Percentiles rank a stretch among this genome's conserved stretches.
phyloP scores from a whole-genome alignment of 2,113 vertebrate genomes.

The Pithys albifrons region DNA sequence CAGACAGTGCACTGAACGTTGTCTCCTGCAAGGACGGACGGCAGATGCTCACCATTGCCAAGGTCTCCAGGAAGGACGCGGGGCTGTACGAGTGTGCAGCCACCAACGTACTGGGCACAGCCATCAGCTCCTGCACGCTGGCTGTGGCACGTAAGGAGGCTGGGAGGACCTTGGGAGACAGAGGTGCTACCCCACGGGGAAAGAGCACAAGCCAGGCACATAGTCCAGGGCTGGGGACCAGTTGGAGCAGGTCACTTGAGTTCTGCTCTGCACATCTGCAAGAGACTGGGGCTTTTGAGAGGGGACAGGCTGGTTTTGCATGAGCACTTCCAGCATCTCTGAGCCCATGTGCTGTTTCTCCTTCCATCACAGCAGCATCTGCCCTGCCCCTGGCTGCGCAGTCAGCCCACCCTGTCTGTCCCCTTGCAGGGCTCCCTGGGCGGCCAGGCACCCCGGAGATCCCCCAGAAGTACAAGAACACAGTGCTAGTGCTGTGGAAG shows the following conservation, averaged over 20 bases:
- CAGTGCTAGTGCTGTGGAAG: slow-evolving; percentile 93
- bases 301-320: background rate
- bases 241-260: background rate
- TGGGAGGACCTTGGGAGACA: background rate
- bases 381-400: background rate
- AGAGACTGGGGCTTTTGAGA: background rate
- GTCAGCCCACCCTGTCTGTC: background rate
- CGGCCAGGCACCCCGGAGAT: slow-evolving; percentile 91
- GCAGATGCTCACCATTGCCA: slow-evolving; percentile 92
- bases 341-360: background rate
- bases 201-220: accelerated
- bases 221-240: accelerated
- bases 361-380: background rate
- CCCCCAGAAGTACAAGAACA: slow-evolving; percentile 94
- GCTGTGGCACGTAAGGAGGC: slow-evolving; percentile 90
- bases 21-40: slow-evolving; percentile 92
- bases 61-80: slow-evolving; percentile 86
- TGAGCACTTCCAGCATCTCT: background rate
- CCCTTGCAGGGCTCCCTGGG: slow-evolving; percentile 84
- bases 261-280: background rate
- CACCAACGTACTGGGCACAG: slow-evolving; percentile 84
- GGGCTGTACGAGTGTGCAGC: slow-evolving; percentile 95
- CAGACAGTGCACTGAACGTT: slow-evolving; percentile 83
- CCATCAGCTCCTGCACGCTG: slow-evolving; percentile 90
- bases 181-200: background rate